A percentile compares a stretch with the other conserved stretches of the same genome.
Evolutionary conservation across 2,113 vertebrate genomes (phyloP).

Genomic region (Zapus hudsonius): DNA sequence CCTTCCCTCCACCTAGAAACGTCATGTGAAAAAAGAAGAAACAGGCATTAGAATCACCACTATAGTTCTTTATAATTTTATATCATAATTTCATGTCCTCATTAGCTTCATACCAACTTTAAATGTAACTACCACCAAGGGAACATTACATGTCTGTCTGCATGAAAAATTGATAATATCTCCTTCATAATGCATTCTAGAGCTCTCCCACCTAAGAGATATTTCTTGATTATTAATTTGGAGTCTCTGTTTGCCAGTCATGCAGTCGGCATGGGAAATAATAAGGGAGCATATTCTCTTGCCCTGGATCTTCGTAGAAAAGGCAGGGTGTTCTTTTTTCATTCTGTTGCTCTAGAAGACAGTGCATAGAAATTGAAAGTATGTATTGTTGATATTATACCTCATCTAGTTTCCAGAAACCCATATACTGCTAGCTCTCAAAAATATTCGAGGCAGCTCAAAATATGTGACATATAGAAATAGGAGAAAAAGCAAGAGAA

Average conservation of each 20-base stretch:
- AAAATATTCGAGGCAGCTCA: conserved; percentile 1
- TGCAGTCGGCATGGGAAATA: not conserved
- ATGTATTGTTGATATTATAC: not conserved
- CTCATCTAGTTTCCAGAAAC: conserved; percentile 13
- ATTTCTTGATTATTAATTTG: conserved; percentile 61
- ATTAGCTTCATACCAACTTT: conserved; percentile 49
- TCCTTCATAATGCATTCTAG: conserved; percentile 43
- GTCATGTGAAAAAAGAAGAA: not conserved
- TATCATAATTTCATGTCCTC: conserved; percentile 62
- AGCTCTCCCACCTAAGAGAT: not conserved
- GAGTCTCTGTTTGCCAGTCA: conserved; percentile 61
- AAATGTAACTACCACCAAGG: conserved; percentile 61
- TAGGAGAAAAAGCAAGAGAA: not conserved
- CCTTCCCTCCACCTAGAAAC: not conserved
- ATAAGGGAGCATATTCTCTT: not conserved
- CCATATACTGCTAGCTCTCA: not conserved
- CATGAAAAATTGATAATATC: conserved; percentile 51
- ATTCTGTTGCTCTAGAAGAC: not conserved
- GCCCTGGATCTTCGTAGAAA: not conserved
- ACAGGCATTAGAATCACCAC: not conserved
- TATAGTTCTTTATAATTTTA: conserved; percentile 48
- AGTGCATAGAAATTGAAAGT: not conserved
- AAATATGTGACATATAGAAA: not conserved
- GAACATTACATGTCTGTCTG: conserved; percentile 52
- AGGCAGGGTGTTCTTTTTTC: not conserved